These are phyloP conservation scores for Formica aserva DNA, from an alignment of 2,888 invertebrate species.

Conservation along the genomic window DNA sequence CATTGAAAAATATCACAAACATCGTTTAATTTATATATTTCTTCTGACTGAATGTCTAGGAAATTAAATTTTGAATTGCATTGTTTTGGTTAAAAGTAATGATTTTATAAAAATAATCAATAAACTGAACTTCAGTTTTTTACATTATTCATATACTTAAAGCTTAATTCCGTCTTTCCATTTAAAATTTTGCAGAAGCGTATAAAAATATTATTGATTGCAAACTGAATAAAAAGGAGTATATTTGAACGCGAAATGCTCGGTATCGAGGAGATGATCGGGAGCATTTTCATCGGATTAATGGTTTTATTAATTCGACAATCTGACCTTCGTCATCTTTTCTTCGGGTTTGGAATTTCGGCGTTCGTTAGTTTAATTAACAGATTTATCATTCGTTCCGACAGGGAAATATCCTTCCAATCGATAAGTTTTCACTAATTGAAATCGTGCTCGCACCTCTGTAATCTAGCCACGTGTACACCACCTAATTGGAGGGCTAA, in stretches of 20 bases:
- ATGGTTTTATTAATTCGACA: constrained; percentile 49
- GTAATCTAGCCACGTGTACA: constrained; percentile 58
- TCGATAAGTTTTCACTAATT: constrained; percentile 68
- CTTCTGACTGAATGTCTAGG: background rate
- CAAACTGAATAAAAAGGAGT: constrained; percentile 44
- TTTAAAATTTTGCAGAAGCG: background rate
- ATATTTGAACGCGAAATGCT: constrained; percentile 4
- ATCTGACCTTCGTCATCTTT: constrained; percentile 12
- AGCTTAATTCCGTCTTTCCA: background rate
- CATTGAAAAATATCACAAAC: background rate
- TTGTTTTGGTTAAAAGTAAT: background rate
- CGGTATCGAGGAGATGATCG: constrained; percentile 18
- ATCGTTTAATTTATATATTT: background rate
- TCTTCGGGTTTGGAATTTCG: constrained; percentile 32
- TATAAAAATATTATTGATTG: constrained; percentile 43
- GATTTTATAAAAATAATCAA: background rate
- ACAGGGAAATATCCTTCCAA: constrained; percentile 62
- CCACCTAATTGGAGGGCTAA: constrained; percentile 61
- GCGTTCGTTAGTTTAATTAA: constrained; percentile 50
- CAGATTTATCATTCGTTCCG: constrained; percentile 38
- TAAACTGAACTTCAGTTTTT: background rate
- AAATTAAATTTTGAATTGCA: constrained; percentile 8
- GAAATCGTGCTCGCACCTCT: constrained; percentile 63
- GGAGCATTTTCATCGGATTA: background rate
- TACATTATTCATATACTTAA: background rate